Percentiles rank a stretch among this genome's conserved stretches.
Evolutionary conservation across 2,888 invertebrate species (phyloP).

Genomic region (Chorisops tibialis): DNA sequence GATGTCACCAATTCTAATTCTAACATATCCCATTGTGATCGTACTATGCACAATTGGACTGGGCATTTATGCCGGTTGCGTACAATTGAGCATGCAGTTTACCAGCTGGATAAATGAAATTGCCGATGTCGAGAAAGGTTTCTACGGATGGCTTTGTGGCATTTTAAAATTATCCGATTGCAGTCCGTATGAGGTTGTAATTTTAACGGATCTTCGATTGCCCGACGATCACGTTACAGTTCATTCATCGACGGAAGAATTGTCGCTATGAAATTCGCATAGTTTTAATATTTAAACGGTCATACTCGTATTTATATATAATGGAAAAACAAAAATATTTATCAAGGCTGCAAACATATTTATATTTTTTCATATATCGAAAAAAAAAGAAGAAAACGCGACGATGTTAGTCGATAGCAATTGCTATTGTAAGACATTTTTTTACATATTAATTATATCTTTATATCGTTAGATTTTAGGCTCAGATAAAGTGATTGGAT

Average conservation of each 20-base stretch:
- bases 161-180: slow-evolving; percentile 66
- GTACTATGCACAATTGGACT: slow-evolving; percentile 62
- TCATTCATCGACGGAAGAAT: slow-evolving; percentile 51
- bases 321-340: background rate
- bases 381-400: background rate
- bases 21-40: slow-evolving; percentile 68
- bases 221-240: slow-evolving; percentile 42
- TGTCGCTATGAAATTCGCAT: slow-evolving; percentile 45
- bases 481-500: too few species aligned
- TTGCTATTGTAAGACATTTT: background rate
- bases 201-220: slow-evolving; percentile 58
- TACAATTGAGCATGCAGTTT: slow-evolving; percentile 66
- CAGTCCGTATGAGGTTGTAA: slow-evolving; percentile 70
- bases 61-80: slow-evolving; percentile 64
- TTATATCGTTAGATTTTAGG: background rate
- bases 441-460: background rate
- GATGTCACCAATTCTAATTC: slow-evolving; percentile 64
- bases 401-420: background rate
- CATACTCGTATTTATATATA: background rate
- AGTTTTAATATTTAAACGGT: background rate
- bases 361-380: background rate
- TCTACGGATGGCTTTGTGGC: slow-evolving; percentile 74
- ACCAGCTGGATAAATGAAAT: slow-evolving; percentile 69
- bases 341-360: background rate
- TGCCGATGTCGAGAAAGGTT: slow-evolving; percentile 72